Evolutionary conservation across 2,888 invertebrate species (phyloP), one percentile per base, ranked within the genome.

Genomic region (Drosophila affinis): DNA sequence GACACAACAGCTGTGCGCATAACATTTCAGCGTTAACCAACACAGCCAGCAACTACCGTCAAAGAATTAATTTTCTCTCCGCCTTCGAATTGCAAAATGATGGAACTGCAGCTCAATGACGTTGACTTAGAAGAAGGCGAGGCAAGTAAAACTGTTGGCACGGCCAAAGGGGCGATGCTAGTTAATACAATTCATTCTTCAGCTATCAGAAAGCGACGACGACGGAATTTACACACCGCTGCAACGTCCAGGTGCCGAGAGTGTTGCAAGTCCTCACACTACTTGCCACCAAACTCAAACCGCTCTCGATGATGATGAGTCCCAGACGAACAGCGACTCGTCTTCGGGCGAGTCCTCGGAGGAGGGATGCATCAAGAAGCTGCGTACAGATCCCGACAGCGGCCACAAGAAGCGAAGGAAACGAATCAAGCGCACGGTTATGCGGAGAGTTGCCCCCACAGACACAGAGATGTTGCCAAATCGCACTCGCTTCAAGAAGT

Each of bases 111-210:
- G 61, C 60, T 78, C 21, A 89, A 94, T 82, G 93, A 94, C 79
- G 93, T 93, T 76, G 95, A 95, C 90, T 91, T 94, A 71, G 94
- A 95, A 89, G 95, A 95, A 72, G 95, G 95, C 85, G 95, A 95
- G 94, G 95, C 95, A 92, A 93, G 92, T 71, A 21, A 24, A 32
- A 17, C 12, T 5, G 17, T 10, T 5, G 49, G 24, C 54, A 12
- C 44, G 10, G n/a, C 39, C 12, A 9, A 9, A 18, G 24, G 7
- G 34, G 12, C 0, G 14, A 14, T 46, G 17, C n/a, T 14, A 24
- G 57, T 27, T 14, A 32, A 45, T 7, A 3, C 2, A 4, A 12
- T 9, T 34, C 14, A 7, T 2, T 3, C 54, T 53, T 9, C 63
- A 92, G 92, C 71, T 92, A 64, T 90, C 91, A 39, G 90, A 89